These are phyloP conservation scores for Ophthalmolycus amberensis DNA, from an alignment of 2,113 vertebrate genomes.

Conservation along the genomic window DNA sequence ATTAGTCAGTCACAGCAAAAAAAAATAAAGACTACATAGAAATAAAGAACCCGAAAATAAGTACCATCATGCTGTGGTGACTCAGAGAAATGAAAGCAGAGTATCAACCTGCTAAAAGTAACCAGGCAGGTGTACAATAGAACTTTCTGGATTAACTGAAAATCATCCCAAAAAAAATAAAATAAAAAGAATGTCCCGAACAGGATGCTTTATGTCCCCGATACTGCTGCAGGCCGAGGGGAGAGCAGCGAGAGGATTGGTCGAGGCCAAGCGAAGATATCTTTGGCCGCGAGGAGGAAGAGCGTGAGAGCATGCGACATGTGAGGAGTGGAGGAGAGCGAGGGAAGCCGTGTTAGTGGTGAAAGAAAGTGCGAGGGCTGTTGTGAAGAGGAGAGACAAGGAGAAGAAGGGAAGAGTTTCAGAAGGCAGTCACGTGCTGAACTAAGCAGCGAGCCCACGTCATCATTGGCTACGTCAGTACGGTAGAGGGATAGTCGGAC, in stretches of 20 bases:
- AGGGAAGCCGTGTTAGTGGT: conserved; percentile 53
- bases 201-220: background rate
- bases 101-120: background rate
- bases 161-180: background rate
- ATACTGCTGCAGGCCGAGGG: background rate
- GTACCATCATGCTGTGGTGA: background rate
- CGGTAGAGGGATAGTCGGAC: background rate
- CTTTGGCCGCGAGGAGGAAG: conserved; percentile 11
- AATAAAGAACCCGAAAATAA: background rate
- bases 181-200: background rate
- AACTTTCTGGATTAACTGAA: background rate
- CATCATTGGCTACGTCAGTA: background rate
- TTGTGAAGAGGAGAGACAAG: conserved; percentile 49
- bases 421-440: conserved; percentile 32
- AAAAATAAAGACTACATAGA: background rate
- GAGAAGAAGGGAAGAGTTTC: conserved; percentile 32
- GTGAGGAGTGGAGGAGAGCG: conserved; percentile 47
- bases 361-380: conserved; percentile 53
- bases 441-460: background rate
- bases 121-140: background rate
- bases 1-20: background rate
- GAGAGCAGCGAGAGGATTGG: background rate
- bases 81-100: background rate
- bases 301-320: conserved; percentile 43
- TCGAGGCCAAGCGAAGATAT: background rate